These are phyloP conservation scores for Peromyscus maniculatus DNA, from an alignment of 2,113 vertebrate genomes.

Conservation along the genomic window DNA sequence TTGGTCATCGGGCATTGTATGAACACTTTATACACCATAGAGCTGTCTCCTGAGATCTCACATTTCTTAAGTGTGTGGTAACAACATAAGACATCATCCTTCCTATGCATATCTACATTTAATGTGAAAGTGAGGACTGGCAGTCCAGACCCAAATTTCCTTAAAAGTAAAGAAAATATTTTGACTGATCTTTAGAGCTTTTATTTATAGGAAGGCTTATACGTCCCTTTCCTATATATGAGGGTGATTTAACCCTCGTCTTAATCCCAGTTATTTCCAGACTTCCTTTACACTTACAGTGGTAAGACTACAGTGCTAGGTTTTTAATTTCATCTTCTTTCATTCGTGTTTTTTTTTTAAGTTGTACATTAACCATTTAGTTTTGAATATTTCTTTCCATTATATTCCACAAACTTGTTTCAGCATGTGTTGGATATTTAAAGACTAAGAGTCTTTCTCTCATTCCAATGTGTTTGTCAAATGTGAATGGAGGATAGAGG, in stretches of 20 bases:
- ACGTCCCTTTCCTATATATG: slow-evolving; percentile 13
- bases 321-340: not conserved
- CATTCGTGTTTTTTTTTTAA: not conserved
- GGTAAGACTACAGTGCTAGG: not conserved
- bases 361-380: not conserved
- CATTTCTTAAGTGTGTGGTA: slow-evolving; percentile 54
- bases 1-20: not conserved
- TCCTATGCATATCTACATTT: slow-evolving; percentile 69
- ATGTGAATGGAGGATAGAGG: not conserved
- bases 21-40: slow-evolving; percentile 1
- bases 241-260: not conserved
- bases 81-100: slow-evolving; percentile 60
- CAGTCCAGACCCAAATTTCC: slow-evolving; percentile 15
- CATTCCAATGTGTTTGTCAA: not conserved
- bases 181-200: slow-evolving; percentile 31
- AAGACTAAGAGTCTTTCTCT: not conserved
- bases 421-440: not conserved
- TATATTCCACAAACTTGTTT: not conserved
- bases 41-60: slow-evolving; percentile 50
- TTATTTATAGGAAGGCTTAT: not conserved
- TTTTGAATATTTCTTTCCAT: not conserved
- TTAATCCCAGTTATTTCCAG: not conserved
- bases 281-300: not conserved
- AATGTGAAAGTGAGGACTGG: slow-evolving; percentile 51
- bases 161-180: slow-evolving; percentile 64